Evolutionary conservation across 2,797 vertebrate species (phyloP).

Genomic region (Lithobates pipiens): DNA sequence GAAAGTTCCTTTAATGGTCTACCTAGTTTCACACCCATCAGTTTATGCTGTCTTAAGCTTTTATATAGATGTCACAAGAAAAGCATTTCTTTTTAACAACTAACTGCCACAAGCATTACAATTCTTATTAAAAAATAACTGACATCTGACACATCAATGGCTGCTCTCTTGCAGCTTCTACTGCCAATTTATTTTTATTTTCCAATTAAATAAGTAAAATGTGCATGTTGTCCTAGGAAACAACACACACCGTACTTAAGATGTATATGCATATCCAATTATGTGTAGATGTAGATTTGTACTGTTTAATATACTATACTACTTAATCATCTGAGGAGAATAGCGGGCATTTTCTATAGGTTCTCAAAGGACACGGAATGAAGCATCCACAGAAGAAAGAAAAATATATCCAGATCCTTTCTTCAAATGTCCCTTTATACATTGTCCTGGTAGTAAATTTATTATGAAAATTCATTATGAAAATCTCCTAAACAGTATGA

Average conservation of each 20-base stretch:
- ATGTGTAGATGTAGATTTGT: too few species aligned
- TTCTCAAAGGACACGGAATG: too few species aligned
- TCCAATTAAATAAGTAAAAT: constrained; percentile 2
- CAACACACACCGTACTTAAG: neutral
- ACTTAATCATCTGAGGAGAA: too few species aligned
- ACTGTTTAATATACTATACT: too few species aligned
- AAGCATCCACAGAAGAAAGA: too few species aligned
- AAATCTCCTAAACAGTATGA: too few species aligned
- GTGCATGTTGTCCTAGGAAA: neutral
- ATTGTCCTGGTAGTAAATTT: too few species aligned
- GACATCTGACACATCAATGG: constrained; percentile 5
- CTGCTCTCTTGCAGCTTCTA: neutral
- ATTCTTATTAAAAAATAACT: constrained; percentile 3
- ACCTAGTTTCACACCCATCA: constrained; percentile 16
- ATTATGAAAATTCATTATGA: too few species aligned
- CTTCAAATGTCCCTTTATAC: too few species aligned
- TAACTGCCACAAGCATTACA: constrained; percentile 24
- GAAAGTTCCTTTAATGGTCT: constrained; percentile 13
- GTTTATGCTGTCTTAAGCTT: constrained; percentile 19
- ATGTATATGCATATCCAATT: neutral
- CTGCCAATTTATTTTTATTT: neutral
- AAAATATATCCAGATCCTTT: too few species aligned
- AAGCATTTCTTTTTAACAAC: constrained; percentile 8
- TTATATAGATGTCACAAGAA: constrained; percentile 24
- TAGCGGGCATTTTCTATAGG: too few species aligned